Evolutionary conservation across 2,113 vertebrate species (phyloP).

Genomic region (Arizona elegans): DNA sequence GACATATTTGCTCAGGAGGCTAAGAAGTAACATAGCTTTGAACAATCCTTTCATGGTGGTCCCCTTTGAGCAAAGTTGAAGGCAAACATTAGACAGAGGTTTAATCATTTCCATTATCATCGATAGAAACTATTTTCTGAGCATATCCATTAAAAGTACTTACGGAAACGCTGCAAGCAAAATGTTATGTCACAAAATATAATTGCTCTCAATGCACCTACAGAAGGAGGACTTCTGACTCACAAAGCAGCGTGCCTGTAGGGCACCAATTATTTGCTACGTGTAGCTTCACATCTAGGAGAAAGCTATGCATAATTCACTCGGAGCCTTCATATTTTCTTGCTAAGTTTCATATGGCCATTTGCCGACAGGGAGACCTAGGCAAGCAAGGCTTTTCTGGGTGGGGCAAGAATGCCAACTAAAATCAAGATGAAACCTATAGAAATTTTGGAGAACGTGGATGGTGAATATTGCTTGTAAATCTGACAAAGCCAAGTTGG

Average conservation of each 20-base stretch:
- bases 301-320: conserved; percentile 58
- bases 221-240: conserved; percentile 48
- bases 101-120: conserved; percentile 57
- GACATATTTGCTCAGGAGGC: not conserved
- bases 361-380: conserved; percentile 19
- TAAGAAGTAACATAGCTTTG: not conserved
- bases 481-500: not conserved
- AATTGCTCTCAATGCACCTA: conserved; percentile 50
- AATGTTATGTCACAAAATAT: conserved; percentile 40
- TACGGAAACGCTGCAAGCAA: not conserved
- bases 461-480: not conserved
- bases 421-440: conserved; percentile 13
- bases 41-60: conserved; percentile 9
- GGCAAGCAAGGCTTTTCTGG: conserved; percentile 5
- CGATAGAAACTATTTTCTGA: conserved; percentile 46
- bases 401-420: conserved; percentile 24
- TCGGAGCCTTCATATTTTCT: conserved; percentile 57
- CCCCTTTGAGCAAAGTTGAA: conserved; percentile 1
- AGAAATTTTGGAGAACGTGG: not conserved
- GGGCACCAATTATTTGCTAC: conserved; percentile 63
- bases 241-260: conserved; percentile 49
- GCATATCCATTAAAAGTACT: conserved; percentile 27
- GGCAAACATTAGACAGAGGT: not conserved
- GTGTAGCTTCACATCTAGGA: conserved; percentile 62
- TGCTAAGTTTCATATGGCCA: conserved; percentile 28